Conservation (phyloP, 2,113 vertebrate species). For the Chamaetylas fuelleborni region DNA sequence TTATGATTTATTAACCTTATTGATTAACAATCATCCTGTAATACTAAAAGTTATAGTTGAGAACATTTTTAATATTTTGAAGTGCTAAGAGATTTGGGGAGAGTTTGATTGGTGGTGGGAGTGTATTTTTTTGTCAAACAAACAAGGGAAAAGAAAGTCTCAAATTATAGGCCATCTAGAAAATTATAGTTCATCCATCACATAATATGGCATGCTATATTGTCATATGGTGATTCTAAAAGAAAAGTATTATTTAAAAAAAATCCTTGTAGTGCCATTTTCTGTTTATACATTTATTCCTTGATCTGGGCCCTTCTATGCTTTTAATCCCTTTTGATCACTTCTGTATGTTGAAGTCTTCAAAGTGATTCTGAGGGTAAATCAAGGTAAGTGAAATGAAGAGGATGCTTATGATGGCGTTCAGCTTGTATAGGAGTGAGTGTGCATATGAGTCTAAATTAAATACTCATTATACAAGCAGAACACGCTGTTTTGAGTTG, state of each 20-base stretch:
- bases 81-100: not conserved
- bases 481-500: not conserved
- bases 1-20: not conserved
- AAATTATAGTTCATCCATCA: not conserved
- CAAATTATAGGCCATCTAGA: not conserved
- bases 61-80: not conserved
- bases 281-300: not conserved
- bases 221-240: not conserved
- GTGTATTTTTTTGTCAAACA: not conserved
- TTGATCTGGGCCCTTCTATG: not conserved
- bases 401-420: not conserved
- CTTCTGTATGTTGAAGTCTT: not conserved
- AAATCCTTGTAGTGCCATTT: not conserved
- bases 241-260: not conserved
- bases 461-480: slow-evolving; percentile 32
- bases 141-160: not conserved
- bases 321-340: not conserved
- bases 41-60: not conserved
- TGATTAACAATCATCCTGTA: not conserved
- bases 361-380: slow-evolving; percentile 12
- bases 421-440: not conserved
- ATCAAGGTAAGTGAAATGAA: slow-evolving; percentile 26
- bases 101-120: not conserved
- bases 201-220: not conserved
- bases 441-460: not conserved